These are phyloP conservation scores for Argyra leucocephala DNA, from an alignment of 2,888 invertebrate species.

Conservation along the genomic window DNA sequence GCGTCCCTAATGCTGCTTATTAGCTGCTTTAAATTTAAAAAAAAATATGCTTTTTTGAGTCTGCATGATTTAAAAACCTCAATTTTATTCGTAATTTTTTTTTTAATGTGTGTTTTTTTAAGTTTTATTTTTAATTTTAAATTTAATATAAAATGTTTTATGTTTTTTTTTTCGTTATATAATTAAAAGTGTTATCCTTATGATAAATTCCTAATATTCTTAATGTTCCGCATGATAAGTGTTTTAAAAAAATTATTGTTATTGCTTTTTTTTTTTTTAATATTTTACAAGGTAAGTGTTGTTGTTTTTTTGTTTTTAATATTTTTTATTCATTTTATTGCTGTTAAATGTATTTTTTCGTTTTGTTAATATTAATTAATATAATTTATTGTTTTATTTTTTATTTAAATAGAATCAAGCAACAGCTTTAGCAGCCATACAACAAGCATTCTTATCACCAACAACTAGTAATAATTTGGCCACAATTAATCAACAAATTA, in stretches of 20 bases:
- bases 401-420: background rate
- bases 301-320: constrained; percentile 19
- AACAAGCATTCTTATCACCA: constrained; percentile 28
- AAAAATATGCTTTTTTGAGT: too few relatives aligned
- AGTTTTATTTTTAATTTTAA: constrained; percentile 11
- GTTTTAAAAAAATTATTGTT: constrained; percentile 8
- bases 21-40: too few relatives aligned
- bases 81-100: too few relatives aligned
- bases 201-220: constrained; percentile 5
- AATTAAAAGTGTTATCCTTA: background rate
- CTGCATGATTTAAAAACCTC: too few relatives aligned
- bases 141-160: background rate
- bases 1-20: too few relatives aligned
- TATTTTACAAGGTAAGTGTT: background rate
- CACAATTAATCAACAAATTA: constrained; percentile 42
- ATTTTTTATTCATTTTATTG: constrained; percentile 18
- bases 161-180: background rate
- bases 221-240: background rate
- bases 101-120: constrained; percentile 10
- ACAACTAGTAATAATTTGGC: constrained; percentile 38
- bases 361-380: background rate
- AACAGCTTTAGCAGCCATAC: constrained; percentile 23
- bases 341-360: constrained; percentile 14
- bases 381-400: background rate
- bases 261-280: constrained; percentile 15